Evolutionary conservation across 2,113 vertebrate species (phyloP), one percentile per base, ranked within the genome.

Genomic region (Chrysochloris asiatica): DNA sequence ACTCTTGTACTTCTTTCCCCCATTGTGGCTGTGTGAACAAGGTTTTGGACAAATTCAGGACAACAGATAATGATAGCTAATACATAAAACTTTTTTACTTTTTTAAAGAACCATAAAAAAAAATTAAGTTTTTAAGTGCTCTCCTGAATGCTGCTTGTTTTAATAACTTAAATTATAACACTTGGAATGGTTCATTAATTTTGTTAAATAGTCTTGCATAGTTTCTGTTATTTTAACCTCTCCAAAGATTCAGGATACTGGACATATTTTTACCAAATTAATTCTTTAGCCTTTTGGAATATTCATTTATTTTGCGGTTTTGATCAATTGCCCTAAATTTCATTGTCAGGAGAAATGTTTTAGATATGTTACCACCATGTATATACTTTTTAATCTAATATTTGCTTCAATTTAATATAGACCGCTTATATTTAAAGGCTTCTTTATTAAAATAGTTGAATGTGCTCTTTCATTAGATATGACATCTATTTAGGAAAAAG

Each of bases 381-480:
- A 59, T 87, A 22, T 8, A 83, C 22, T 91, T 88, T 48, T 84
- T 76, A 80, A 50, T 79, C 4, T 78, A n/a, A 24, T 75, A 33
- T 73, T 95, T 89, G 38, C 43, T 88, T 94, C 3, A 8, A 73
- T 76, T 94, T 93, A 77, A 73, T 88, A 30, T 67, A 91, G 87
- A 13, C 38, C 76, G 12, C 11, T 79, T 89, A 69, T 71, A 48
- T 48, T 94, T 82, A 71, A 82, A 92, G 48, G 24, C 86, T 73
- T 87, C n/a, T 83, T 73, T 71, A 47, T 79, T 63, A 63, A n/a
- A 41, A 54, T 81, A 24, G 33, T 79, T 89, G n/a, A 83, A 33
- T 76, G 56, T 69, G 6, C 28, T 71, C 14, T 89, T 16, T 91
- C 56, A 47, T 76, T 88, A 73, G 16, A 50, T 81, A 65, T 78